These are phyloP conservation scores for Omphaloscelis lunosa DNA, from an alignment of 2,888 invertebrate species.

Conservation along the genomic window DNA sequence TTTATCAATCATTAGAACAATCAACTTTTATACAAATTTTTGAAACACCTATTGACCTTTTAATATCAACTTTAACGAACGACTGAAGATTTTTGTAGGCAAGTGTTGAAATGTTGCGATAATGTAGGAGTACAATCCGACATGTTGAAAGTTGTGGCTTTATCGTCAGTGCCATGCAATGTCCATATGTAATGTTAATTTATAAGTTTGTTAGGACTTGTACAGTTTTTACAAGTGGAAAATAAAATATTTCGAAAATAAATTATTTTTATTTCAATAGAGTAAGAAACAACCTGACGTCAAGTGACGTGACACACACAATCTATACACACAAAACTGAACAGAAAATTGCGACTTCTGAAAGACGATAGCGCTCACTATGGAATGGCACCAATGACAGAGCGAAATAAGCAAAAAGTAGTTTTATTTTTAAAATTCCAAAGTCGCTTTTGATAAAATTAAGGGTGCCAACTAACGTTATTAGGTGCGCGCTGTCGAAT, in stretches of 20 bases:
- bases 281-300: neutral
- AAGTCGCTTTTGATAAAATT: neutral
- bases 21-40: slow-evolving; percentile 64
- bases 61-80: slow-evolving; percentile 68
- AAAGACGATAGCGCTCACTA: neutral
- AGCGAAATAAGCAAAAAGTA: neutral
- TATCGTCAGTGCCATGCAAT: slow-evolving; percentile 88
- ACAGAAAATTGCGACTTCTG: neutral
- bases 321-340: neutral
- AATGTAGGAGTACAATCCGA: slow-evolving; percentile 75
- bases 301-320: neutral
- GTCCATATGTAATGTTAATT: slow-evolving; percentile 89
- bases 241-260: slow-evolving; percentile 89
- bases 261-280: slow-evolving; percentile 71
- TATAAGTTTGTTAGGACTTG: slow-evolving; percentile 91
- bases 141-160: slow-evolving; percentile 76
- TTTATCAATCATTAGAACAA: slow-evolving; percentile 55
- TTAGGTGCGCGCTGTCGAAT: neutral
- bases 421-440: neutral
- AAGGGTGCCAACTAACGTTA: neutral
- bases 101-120: slow-evolving; percentile 73
- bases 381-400: neutral
- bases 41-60: slow-evolving; percentile 63
- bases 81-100: slow-evolving; percentile 78
- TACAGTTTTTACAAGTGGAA: slow-evolving; percentile 91